Percentiles rank a stretch among this genome's conserved stretches.
These are phyloP conservation scores for Sciurus vulgaris DNA, from an alignment of 2,797 vertebrate species.

Conservation along the genomic window DNA sequence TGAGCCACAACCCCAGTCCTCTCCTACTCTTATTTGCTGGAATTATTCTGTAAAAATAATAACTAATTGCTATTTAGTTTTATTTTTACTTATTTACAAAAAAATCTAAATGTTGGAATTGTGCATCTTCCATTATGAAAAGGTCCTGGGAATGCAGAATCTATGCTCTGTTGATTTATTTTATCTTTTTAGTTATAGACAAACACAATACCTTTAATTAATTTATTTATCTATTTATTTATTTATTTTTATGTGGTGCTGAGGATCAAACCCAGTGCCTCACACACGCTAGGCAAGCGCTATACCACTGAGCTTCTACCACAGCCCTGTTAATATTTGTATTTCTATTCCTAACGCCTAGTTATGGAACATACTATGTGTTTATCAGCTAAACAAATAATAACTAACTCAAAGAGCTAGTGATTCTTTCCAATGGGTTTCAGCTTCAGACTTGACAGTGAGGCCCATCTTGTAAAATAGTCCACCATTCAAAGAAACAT, in stretches of 20 bases:
- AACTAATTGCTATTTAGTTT: background rate
- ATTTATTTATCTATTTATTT: no score
- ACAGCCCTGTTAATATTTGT: background rate
- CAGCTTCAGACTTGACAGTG: background rate
- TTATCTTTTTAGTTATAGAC: no score
- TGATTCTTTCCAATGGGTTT: background rate
- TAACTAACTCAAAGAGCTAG: background rate
- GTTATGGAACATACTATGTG: background rate
- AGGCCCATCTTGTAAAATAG: background rate
- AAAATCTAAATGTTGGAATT: slow-evolving; percentile 18
- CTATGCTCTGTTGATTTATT: background rate
- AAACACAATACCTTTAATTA: no score
- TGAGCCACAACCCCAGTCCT: no score
- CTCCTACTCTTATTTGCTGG: background rate
- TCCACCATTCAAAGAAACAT: background rate
- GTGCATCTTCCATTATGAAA: background rate
- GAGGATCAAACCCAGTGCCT: no score
- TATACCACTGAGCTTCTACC: no score
- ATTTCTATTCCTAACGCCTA: background rate
- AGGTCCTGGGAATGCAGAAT: background rate
- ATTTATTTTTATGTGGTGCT: no score
- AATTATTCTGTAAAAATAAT: slow-evolving; percentile 26
- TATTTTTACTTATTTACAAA: background rate
- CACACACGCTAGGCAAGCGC: no score
- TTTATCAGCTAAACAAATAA: background rate